Percentiles rank a stretch among this genome's conserved stretches.
Conservation (phyloP, 2,888 invertebrate genomes). For the Eurytoma adleriae region DNA sequence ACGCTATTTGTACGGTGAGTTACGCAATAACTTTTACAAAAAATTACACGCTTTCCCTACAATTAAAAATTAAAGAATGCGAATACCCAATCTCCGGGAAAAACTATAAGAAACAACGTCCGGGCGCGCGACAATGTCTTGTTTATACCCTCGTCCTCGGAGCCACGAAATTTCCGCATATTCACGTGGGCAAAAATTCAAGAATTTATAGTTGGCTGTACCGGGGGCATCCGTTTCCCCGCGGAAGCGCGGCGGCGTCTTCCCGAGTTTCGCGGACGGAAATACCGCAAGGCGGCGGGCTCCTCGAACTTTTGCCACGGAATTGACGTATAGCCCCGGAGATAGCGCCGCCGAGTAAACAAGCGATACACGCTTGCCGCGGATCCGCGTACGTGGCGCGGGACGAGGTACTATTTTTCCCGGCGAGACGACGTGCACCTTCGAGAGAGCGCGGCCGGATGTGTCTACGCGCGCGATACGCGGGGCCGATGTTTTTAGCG, state of each 20-base stretch:
- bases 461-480: slow-evolving; percentile 29
- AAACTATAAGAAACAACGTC: not conserved
- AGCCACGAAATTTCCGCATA: slow-evolving; percentile 38
- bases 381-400: not conserved
- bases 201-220: slow-evolving; percentile 63
- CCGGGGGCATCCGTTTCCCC: slow-evolving; percentile 57
- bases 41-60: not conserved
- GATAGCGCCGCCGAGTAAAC: slow-evolving; percentile 72
- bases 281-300: slow-evolving; percentile 52
- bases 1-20: too few relatives aligned
- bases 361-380: slow-evolving; percentile 67
- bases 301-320: slow-evolving; percentile 56
- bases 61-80: not conserved
- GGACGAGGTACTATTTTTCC: slow-evolving; percentile 38
- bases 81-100: not conserved
- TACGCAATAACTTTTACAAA: too few relatives aligned
- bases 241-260: slow-evolving; percentile 38
- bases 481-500: slow-evolving; percentile 43
- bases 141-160: slow-evolving; percentile 31
- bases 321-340: slow-evolving; percentile 73
- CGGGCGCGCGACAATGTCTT: slow-evolving; percentile 1
- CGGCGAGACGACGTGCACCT: slow-evolving; percentile 33
- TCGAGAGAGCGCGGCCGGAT: slow-evolving; percentile 13
- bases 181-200: slow-evolving; percentile 56
- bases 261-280: slow-evolving; percentile 57